Percentiles rank a stretch among this genome's conserved stretches.
Conservation (phyloP, 2,888 invertebrate species). For the Ceraclea dissimilis region DNA sequence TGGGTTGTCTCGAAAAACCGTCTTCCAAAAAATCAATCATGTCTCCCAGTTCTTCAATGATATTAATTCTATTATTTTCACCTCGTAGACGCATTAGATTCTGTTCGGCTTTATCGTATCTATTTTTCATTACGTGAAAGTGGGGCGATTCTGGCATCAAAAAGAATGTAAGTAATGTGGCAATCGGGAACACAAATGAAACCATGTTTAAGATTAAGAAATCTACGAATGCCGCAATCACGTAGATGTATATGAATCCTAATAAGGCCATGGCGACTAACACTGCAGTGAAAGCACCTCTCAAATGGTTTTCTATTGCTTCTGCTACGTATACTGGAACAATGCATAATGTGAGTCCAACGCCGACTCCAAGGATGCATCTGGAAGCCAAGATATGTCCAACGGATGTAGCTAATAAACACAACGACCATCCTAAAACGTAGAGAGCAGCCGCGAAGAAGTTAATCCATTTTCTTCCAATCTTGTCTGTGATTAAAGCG, state of each 20-base stretch:
- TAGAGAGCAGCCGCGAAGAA: slow-evolving; percentile 7
- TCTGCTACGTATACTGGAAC: slow-evolving; percentile 23
- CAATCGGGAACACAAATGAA: slow-evolving; percentile 15
- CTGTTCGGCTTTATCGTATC: slow-evolving; percentile 5
- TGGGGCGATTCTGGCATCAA: slow-evolving; percentile 23
- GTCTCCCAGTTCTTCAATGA: slow-evolving; percentile 4
- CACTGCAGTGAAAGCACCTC: slow-evolving; percentile 16
- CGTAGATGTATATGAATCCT: slow-evolving; percentile 16
- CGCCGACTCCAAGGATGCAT: slow-evolving; percentile 24
- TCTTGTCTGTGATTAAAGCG: slow-evolving; percentile 1
- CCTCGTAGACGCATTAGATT: slow-evolving; percentile 10
- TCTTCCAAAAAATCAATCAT: slow-evolving; percentile 11
- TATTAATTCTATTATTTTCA: not conserved
- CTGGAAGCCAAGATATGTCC: slow-evolving; percentile 31
- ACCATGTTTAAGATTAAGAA: slow-evolving; percentile 11
- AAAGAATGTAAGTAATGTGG: slow-evolving; percentile 12
- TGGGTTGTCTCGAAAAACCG: slow-evolving; percentile 1
- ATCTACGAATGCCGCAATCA: slow-evolving; percentile 17
- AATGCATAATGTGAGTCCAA: slow-evolving; percentile 12
- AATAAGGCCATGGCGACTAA: slow-evolving; percentile 9
- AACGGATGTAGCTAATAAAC: slow-evolving; percentile 9
- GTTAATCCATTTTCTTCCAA: slow-evolving; percentile 17
- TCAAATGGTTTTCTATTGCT: slow-evolving; percentile 17
- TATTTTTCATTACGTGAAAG: slow-evolving; percentile 17
- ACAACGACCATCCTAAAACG: slow-evolving; percentile 5